Conservation (phyloP, 2,888 invertebrate species). For the Drosophila mulleri region DNA sequence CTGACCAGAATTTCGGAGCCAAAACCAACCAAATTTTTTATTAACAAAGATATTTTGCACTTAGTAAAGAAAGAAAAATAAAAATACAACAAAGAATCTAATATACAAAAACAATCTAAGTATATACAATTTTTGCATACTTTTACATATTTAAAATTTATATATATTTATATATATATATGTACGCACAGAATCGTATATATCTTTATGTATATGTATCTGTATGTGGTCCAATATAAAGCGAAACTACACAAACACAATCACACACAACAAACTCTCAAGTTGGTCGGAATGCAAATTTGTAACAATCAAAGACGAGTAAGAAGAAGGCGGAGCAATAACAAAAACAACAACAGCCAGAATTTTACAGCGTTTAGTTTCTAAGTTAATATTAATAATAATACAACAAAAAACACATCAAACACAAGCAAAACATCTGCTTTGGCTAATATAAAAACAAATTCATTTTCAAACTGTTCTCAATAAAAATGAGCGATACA, state of each 20-base stretch:
- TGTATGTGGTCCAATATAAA: conserved; percentile 16
- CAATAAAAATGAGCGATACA: conserved; percentile 61
- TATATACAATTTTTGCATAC: conserved; percentile 24
- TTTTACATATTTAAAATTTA: conserved; percentile 33
- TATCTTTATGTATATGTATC: neutral
- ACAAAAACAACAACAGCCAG: conserved; percentile 18
- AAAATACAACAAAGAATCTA: conserved; percentile 5
- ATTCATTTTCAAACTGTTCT: conserved; percentile 64
- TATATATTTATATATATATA: conserved; percentile 1
- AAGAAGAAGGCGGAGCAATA: conserved; percentile 5
- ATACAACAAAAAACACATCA: neutral
- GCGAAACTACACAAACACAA: conserved; percentile 5
- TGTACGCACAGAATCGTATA: neutral
- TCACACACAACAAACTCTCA: neutral
- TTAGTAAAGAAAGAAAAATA: neutral
- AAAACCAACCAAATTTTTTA: conserved; percentile 23
- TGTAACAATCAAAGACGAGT: conserved; percentile 47
- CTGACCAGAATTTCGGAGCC: conserved; percentile 53
- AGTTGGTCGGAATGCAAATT: conserved; percentile 36
- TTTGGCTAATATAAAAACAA: conserved; percentile 35
- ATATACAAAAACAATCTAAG: conserved; percentile 11
- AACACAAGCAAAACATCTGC: conserved; percentile 21
- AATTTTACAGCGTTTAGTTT: conserved; percentile 49
- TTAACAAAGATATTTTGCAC: conserved; percentile 11
- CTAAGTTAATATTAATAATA: conserved; percentile 50